phyloP scores from a whole-genome alignment of 2,888 invertebrate genomes.

The Campaea margaritaria region DNA sequence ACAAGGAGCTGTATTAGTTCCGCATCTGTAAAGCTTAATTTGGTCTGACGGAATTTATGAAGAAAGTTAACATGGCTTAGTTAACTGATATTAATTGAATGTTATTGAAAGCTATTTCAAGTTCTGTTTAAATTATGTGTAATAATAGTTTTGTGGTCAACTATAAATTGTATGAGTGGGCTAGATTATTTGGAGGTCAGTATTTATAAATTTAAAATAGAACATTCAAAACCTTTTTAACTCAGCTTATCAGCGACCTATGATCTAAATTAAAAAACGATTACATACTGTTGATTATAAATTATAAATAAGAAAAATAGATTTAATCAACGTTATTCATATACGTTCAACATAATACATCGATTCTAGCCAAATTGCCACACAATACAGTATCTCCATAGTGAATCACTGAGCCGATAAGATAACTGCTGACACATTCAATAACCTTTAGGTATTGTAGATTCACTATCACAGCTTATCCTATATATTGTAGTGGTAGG shows the following conservation, averaged over 20 bases:
- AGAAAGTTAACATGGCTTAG: conserved; percentile 8
- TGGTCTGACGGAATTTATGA: conserved; percentile 17
- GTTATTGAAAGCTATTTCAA: neutral
- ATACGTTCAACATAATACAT: neutral
- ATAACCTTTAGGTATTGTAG: conserved; percentile 24
- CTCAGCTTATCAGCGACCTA: too few relatives aligned
- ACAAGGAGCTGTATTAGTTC: conserved; percentile 41
- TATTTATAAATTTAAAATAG: too few relatives aligned
- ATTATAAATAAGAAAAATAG: too few relatives aligned
- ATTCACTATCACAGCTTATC: conserved; percentile 21
- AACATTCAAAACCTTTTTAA: too few relatives aligned
- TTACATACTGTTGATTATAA: too few relatives aligned
- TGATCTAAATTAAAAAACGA: too few relatives aligned
- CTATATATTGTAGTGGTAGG: conserved; percentile 5
- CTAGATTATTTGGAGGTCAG: too few relatives aligned
- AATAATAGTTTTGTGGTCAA: neutral
- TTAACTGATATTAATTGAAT: conserved; percentile 3
- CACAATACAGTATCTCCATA: conserved; percentile 31
- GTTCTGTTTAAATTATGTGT: neutral
- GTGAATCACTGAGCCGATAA: conserved; percentile 48
- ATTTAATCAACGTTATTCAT: neutral
- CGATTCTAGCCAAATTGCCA: too few relatives aligned
- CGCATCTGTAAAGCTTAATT: conserved; percentile 31
- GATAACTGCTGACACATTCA: conserved; percentile 42
- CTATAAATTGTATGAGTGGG: too few relatives aligned